A percentile compares a stretch with the other conserved stretches of the same genome.
Evolutionary conservation across 1,140 invertebrate genomes (phyloP).

Genomic region (Meloidogyne floridensis): DNA sequence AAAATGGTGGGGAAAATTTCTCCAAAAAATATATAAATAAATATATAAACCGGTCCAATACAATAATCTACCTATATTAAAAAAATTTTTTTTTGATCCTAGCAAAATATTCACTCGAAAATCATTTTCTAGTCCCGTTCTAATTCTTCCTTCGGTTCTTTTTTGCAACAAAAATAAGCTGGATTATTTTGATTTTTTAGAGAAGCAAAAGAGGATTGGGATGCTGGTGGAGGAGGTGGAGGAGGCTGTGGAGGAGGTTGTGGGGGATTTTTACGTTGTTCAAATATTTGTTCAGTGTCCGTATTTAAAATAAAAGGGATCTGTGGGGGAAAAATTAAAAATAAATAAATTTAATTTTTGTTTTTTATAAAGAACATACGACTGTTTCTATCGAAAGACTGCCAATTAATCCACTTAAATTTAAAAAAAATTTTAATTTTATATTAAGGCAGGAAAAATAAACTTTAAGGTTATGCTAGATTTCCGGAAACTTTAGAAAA

Average conservation of each 20-base stretch:
- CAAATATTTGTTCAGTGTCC: slow-evolving; percentile 5
- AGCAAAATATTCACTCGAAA: too few relatives aligned
- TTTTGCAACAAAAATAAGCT: background rate
- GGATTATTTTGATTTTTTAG: background rate
- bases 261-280: background rate
- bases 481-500: too few relatives aligned
- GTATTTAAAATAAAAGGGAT: background rate
- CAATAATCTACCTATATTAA: too few relatives aligned
- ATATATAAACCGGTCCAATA: too few relatives aligned
- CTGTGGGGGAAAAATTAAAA: background rate
- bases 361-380: background rate
- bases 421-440: background rate
- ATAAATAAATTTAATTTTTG: background rate
- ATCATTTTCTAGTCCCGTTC: background rate
- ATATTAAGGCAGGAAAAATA: too few relatives aligned
- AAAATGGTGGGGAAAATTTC: too few relatives aligned
- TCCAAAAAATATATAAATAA: too few relatives aligned
- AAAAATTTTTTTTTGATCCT: too few relatives aligned
- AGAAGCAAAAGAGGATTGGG: background rate
- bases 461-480: too few relatives aligned
- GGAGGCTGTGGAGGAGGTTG: too few relatives aligned
- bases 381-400: background rate
- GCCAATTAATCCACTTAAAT: slow-evolving; percentile 4
- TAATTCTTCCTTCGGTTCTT: background rate
- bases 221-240: background rate